Evolutionary conservation across 2,888 invertebrate genomes (phyloP).

Genomic region (Germaria angustata): DNA sequence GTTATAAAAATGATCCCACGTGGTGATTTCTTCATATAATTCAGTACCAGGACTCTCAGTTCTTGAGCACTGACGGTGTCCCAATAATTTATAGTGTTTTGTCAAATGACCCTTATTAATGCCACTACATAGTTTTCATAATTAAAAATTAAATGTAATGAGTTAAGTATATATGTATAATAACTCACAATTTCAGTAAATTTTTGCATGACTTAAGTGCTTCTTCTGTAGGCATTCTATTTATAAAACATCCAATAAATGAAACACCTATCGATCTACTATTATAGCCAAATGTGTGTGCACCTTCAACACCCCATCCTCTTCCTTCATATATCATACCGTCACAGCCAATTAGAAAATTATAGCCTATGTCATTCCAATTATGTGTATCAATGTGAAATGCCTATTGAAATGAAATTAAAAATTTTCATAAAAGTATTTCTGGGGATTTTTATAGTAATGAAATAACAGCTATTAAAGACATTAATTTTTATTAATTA

Average conservation of each 20-base stretch:
- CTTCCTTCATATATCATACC: constrained; percentile 82
- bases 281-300: constrained; percentile 82
- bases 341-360: constrained; percentile 82
- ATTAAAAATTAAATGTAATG: background rate
- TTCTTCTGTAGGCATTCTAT: constrained; percentile 78
- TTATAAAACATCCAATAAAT: constrained; percentile 82
- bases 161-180: background rate
- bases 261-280: constrained; percentile 81
- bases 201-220: constrained; percentile 80
- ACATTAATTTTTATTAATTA: background rate
- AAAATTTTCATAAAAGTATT: too few relatives aligned
- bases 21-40: constrained; percentile 81
- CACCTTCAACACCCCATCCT: constrained; percentile 82
- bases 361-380: constrained; percentile 82
- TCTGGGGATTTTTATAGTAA: too few relatives aligned
- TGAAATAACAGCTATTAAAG: too few relatives aligned
- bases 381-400: constrained; percentile 81
- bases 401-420: constrained; percentile 69
- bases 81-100: constrained; percentile 80
- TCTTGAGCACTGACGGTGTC: constrained; percentile 81
- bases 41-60: constrained; percentile 81
- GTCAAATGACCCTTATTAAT: constrained; percentile 80
- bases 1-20: constrained; percentile 80
- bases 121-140: constrained; percentile 73
- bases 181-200: constrained; percentile 76